Base-by-base conservation (phyloP, 2,113 vertebrate species). In the Mobula birostris region DNA sequence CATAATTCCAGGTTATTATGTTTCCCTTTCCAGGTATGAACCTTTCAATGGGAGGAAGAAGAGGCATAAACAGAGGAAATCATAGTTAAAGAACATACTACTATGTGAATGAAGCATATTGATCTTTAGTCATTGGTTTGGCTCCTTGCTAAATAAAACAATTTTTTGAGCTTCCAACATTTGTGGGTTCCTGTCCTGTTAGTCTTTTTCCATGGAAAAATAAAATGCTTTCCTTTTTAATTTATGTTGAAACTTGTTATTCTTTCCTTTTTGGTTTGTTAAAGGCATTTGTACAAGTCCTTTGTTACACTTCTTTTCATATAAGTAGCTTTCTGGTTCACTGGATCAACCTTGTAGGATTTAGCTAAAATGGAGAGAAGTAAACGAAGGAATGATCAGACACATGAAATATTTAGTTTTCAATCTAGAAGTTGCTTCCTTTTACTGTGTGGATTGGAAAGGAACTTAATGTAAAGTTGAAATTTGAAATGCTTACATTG, bases 21-120 rank as follows among this genome's bases (percentile, higher is more conserved):
- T 94, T 94, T 90, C 19, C 70, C 90, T 91, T 95, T 95, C 68
- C 95, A 98, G 98, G 98, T 96, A 95, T 97, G 94, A 96, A 97
- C 95, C 96, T 97, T 95, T 96, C 97, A 94, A 96, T 98, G 96
- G 96, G 97, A 96, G 96, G 97, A 95, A 96, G 98, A 98, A 96
- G 98, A 96, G 96, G 98, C 95, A 97, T 99, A 94, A 97, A 98
- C 94, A 97, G 98, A 97, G 98, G 97, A 96, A 98, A 97, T 95
- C 96, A 96, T 94, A 96, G 95, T 96, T 97, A 96, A 96, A 94
- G 29, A n/a, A 80, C 77, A 79, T 72, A 0, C 36, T 36, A 63
- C 63, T 32, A 72, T 74, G 82, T 85, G 40, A 74, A 74, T 85
- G 40, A 74, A 74, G 36, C 11, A 32, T 76, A 93, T 76, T 74